Percentiles rank a stretch among this genome's conserved stretches.
Conservation (phyloP, 2,888 invertebrate genomes). For the Aspidapion aeneum region DNA sequence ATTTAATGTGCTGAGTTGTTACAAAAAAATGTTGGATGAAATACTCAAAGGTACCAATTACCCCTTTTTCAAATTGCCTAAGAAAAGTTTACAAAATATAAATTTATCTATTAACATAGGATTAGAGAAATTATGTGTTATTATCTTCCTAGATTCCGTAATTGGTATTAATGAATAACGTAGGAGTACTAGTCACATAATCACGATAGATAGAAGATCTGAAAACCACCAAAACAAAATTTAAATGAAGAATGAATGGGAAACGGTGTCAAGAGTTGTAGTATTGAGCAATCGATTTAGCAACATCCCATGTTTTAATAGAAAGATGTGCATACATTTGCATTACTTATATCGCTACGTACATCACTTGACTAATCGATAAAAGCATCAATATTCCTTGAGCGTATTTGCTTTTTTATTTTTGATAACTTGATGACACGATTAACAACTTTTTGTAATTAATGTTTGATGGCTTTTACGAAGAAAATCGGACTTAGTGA, state of each 20-base stretch:
- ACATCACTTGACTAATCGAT: neutral
- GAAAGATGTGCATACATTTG: neutral
- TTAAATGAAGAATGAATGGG: neutral
- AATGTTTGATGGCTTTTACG: neutral
- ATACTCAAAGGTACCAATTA: no score
- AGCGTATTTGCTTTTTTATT: neutral
- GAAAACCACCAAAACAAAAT: neutral
- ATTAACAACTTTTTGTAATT: neutral
- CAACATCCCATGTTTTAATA: neutral
- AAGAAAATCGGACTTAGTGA: neutral
- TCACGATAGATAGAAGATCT: neutral
- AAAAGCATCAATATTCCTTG: neutral
- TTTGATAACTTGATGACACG: neutral
- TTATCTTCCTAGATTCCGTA: neutral
- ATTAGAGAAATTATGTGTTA: neutral
- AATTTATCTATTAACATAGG: neutral
- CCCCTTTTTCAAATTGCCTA: no score
- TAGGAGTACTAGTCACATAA: neutral
- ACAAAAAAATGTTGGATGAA: no score
- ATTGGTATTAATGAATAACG: neutral
- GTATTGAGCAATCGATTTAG: neutral
- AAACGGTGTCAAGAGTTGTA: neutral
- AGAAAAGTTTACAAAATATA: neutral
- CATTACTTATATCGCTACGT: neutral
- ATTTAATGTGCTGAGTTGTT: no score